phyloP scores from a whole-genome alignment of 1,140 invertebrate species.

The Drosophila kikkawai region DNA sequence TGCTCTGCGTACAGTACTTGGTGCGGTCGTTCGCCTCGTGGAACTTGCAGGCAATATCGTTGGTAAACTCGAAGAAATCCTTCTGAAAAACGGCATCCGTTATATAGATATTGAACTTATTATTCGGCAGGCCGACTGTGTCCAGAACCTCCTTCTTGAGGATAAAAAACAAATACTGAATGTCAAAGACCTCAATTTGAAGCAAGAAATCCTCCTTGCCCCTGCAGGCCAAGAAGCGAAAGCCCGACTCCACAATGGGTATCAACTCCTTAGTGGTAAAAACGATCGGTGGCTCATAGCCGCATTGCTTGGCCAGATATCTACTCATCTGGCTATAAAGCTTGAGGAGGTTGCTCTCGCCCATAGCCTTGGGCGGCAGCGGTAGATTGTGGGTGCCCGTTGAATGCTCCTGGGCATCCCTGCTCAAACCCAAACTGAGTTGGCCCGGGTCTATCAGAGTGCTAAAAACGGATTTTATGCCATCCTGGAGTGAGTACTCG shows the following conservation, averaged over 20 bases:
- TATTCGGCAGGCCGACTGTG: conserved; percentile 19
- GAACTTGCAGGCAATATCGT: conserved; percentile 56
- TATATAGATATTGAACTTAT: conserved; percentile 31
- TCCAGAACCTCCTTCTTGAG: conserved; percentile 59
- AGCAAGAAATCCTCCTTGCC: neutral
- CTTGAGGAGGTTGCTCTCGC: conserved; percentile 56
- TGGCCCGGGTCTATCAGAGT: conserved; percentile 66
- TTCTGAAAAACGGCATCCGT: conserved; percentile 51
- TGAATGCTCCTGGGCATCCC: conserved; percentile 54
- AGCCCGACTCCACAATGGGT: conserved; percentile 62
- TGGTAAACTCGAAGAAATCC: conserved; percentile 66
- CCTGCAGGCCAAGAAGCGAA: conserved; percentile 52
- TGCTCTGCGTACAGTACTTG: conserved; percentile 69
- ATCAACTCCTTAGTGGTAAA: conserved; percentile 58
- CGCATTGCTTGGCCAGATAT: conserved; percentile 21
- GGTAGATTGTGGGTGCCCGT: conserved; percentile 60
- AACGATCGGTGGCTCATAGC: conserved; percentile 27
- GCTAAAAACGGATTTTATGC: conserved; percentile 55
- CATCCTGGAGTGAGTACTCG: conserved; percentile 59
- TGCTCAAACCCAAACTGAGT: conserved; percentile 54
- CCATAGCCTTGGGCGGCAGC: conserved; percentile 68
- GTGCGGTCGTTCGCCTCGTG: conserved; percentile 57
- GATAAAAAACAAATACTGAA: conserved; percentile 64
- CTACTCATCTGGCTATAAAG: conserved; percentile 51
- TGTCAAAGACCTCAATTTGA: conserved; percentile 51